phyloP scores from a whole-genome alignment of 2,888 invertebrate species.

The Tenthredo amoena region DNA sequence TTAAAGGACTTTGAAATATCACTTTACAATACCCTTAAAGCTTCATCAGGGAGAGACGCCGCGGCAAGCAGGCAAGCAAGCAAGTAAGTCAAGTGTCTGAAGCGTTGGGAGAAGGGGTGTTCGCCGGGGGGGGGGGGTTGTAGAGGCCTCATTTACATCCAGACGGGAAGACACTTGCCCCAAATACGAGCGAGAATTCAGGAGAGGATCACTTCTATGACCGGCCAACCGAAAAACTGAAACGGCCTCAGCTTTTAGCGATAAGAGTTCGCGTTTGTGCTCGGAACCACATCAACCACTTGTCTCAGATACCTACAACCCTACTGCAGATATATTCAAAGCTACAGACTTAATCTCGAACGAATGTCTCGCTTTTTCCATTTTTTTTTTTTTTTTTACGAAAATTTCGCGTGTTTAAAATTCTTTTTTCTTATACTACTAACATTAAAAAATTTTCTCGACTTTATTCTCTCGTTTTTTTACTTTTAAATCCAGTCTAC shows the following conservation, averaged over 20 bases:
- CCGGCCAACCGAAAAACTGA: conserved; percentile 62
- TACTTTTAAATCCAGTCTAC: background rate
- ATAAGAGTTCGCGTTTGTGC: conserved; percentile 58
- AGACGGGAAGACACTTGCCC: conserved; percentile 71
- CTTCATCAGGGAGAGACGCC: background rate
- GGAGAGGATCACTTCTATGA: conserved; percentile 58
- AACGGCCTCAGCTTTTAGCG: conserved; percentile 63
- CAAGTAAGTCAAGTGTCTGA: conserved; percentile 68
- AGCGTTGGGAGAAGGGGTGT: conserved; percentile 53
- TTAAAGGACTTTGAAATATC: background rate
- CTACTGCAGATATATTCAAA: background rate
- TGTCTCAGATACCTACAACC: conserved; percentile 11
- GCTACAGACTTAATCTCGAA: background rate
- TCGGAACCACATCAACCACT: conserved; percentile 29
- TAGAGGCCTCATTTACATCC: conserved; percentile 68
- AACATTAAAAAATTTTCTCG: background rate
- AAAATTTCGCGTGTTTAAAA: background rate
- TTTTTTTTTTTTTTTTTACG: background rate
- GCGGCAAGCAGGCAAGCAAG: conserved; percentile 46
- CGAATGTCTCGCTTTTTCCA: background rate
- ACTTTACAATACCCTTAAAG: conserved; percentile 2
- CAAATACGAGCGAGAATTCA: conserved; percentile 64
- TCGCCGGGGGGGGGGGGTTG: conserved; percentile 29
- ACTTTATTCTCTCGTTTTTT: background rate
- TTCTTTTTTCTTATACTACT: background rate